phyloP scores from a whole-genome alignment of 1,140 invertebrate genomes.

The Conus ventricosus region DNA sequence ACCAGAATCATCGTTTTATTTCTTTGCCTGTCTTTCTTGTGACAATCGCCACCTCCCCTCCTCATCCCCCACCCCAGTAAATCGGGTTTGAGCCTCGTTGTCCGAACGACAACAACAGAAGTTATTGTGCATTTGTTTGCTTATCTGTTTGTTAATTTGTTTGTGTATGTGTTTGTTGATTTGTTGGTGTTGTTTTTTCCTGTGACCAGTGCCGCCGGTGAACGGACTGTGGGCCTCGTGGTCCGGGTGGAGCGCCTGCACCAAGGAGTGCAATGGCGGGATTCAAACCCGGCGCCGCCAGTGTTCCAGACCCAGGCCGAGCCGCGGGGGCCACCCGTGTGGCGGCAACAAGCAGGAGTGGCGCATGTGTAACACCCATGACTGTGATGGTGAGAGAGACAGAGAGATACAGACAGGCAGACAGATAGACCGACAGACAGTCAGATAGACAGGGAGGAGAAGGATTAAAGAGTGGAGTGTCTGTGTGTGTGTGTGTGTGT shows the following conservation, averaged over 20 bases:
- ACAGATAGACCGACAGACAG: too few relatives aligned
- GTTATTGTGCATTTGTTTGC: neutral
- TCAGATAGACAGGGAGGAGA: too few relatives aligned
- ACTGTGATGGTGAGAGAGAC: conserved; percentile 56
- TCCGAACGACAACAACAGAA: neutral
- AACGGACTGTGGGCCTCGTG: conserved; percentile 66
- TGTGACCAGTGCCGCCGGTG: conserved; percentile 45
- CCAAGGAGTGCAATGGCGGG: conserved; percentile 64
- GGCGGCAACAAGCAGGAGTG: conserved; percentile 63
- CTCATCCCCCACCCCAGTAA: too few relatives aligned
- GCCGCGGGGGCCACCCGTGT: conserved; percentile 53
- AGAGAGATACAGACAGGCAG: neutral
- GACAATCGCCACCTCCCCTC: too few relatives aligned
- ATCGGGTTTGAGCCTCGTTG: too few relatives aligned
- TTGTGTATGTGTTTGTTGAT: neutral
- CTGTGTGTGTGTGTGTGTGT: too few relatives aligned
- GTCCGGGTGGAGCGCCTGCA: conserved; percentile 66
- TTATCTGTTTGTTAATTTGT: neutral
- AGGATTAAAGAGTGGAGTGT: too few relatives aligned
- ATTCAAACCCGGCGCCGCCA: conserved; percentile 61
- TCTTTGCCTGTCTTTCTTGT: too few relatives aligned
- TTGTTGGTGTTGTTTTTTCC: neutral
- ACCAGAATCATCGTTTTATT: too few relatives aligned
- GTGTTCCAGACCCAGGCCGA: conserved; percentile 62
- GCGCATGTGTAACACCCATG: conserved; percentile 67